These are phyloP conservation scores for Caenorhabditis sinica DNA, from an alignment of 2,888 invertebrate species.

Conservation along the genomic window DNA sequence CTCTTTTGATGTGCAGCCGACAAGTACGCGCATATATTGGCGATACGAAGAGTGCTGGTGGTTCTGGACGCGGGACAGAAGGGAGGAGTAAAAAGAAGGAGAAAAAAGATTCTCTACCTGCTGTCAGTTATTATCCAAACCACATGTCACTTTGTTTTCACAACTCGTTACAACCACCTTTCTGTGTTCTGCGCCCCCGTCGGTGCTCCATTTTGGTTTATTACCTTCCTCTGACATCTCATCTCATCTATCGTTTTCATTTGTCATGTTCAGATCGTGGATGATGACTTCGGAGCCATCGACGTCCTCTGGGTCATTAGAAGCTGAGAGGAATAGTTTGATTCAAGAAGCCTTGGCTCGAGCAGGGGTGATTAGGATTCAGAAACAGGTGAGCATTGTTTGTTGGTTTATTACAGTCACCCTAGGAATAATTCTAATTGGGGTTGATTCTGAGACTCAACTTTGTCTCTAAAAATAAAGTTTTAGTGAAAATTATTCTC, in stretches of 20 bases:
- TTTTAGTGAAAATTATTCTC: too few relatives aligned
- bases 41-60: slow-evolving; percentile 22
- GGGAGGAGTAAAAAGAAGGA: slow-evolving; percentile 19
- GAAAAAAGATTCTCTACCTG: slow-evolving; percentile 59
- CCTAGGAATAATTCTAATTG: too few relatives aligned
- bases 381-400: slow-evolving; percentile 41
- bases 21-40: slow-evolving; percentile 63
- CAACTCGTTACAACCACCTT: slow-evolving; percentile 68
- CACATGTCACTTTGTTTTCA: slow-evolving; percentile 71
- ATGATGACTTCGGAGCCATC: slow-evolving; percentile 66
- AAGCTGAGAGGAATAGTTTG: slow-evolving; percentile 7
- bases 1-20: slow-evolving; percentile 71
- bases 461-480: too few relatives aligned
- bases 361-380: slow-evolving; percentile 52
- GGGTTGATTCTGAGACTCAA: too few relatives aligned
- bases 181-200: slow-evolving; percentile 26
- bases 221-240: slow-evolving; percentile 22
- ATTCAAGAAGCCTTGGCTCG: slow-evolving; percentile 62
- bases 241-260: background rate
- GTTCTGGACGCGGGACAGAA: slow-evolving; percentile 13
- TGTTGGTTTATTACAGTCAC: too few relatives aligned
- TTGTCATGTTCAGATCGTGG: slow-evolving; percentile 42
- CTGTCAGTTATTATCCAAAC: slow-evolving; percentile 71
- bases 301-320: slow-evolving; percentile 43
- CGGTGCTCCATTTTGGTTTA: slow-evolving; percentile 49